Conservation (phyloP, 30 jellyfish, hydroid and myxozoan genomes). For the Chrysaora quinquecirrha region DNA sequence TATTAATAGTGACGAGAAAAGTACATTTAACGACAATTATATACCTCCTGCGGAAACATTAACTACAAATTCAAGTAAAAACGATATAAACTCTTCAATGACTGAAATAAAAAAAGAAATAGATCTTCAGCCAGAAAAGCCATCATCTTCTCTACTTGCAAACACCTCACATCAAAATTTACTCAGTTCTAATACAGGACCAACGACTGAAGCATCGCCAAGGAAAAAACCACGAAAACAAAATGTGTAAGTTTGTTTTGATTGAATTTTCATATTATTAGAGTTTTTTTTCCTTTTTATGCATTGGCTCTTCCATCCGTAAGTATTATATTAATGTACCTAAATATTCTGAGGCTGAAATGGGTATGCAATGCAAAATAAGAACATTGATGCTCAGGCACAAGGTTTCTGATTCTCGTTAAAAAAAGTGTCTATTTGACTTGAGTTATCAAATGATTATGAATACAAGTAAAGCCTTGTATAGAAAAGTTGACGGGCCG, state of each 20-base stretch:
- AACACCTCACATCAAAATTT: conserved; percentile 21
- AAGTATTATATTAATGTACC: no score
- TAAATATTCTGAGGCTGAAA: no score
- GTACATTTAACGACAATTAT: conserved; percentile 31
- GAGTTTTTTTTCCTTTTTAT: background rate
- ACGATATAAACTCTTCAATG: conserved; percentile 19
- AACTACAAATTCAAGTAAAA: conserved; percentile 10
- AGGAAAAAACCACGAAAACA: conserved; percentile 96
- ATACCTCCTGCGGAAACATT: conserved; percentile 31
- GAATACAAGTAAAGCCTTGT: no score
- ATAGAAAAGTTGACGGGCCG: no score
- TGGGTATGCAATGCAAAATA: no score
- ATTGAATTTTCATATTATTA: background rate
- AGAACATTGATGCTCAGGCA: no score
- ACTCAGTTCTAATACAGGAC: conserved; percentile 3
- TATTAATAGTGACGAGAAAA: conserved; percentile 69
- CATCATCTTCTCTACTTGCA: background rate
- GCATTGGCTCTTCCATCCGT: no score
- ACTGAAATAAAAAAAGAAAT: conserved; percentile 48
- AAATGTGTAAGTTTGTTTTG: conserved; percentile 73
- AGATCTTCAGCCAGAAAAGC: background rate
- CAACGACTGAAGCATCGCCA: conserved; percentile 93
- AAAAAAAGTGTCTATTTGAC: no score
- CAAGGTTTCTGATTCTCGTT: no score
- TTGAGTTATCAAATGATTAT: no score